Base-by-base conservation (phyloP, 35 echinoderm and acorn worm species). In the Ptychodera flava region DNA sequence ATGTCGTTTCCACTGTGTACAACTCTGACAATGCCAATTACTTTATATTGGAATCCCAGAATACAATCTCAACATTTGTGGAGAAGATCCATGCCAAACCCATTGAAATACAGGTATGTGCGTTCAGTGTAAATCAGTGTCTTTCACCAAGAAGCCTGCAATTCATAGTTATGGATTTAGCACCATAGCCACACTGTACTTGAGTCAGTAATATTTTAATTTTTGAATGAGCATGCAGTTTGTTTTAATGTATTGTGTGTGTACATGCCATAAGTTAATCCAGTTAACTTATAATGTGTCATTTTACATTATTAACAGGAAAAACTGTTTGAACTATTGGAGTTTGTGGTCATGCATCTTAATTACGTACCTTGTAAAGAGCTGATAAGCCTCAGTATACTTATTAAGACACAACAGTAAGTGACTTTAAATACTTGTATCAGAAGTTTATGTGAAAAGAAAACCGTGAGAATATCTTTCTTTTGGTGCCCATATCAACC, bases 301-400 rank as follows among this genome's bases (percentile, higher is more conserved):
- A n/a, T n/a, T 64, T 64, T 64, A 12, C 22, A 64, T 64, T 64
- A 22, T 64, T 22, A 12, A 64, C 45, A 94, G 88, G 81, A 80
- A 27, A 97, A 92, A 92, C 92, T 94, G 83, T 80, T 97, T 35
- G 95, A 97, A 28, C 81, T 94, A 80, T 45, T 97, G 85, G 95
- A 97, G 87, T 97, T 97, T 92, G 95, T 97, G 22, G 95, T 97
- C 35, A 91, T 94, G 37, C 91, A 93, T 45, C 90, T 97, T 34
- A 94, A 97, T 90, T 97, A 94, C 88, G 95, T 97, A 0, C 95
- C 95, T 0, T 97, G 89, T 90, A 97, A 97, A 52, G 95, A 97
- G 85, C 90, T 97, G 30, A 97, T 91, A 77, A 97, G 95, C 76
- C 77, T 97, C 34, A 94, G 92, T 81, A 78, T 97, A 37, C 88